Evolutionary conservation across 2,797 vertebrate species (phyloP).

Genomic region (Thunnus albacares): DNA sequence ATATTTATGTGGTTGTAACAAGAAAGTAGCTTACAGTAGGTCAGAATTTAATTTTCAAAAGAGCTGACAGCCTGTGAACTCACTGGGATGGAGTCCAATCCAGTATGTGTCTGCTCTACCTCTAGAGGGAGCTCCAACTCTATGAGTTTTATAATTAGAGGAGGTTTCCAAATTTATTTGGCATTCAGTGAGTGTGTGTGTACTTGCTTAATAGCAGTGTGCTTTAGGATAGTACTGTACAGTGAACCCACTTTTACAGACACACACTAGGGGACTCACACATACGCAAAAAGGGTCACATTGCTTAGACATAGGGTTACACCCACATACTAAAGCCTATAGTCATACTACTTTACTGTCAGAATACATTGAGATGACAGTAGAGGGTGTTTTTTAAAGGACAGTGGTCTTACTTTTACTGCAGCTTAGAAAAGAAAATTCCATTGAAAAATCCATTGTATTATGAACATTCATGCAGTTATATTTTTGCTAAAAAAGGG

Average conservation of each 20-base stretch:
- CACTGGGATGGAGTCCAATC: constrained; percentile 17
- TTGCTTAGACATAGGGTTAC: constrained; percentile 21
- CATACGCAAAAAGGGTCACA: constrained; percentile 23
- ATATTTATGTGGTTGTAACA: constrained; percentile 5
- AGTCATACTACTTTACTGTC: constrained; percentile 27
- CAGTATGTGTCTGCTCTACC: constrained; percentile 21
- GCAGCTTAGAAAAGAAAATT: constrained; percentile 1
- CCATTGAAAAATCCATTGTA: not conserved
- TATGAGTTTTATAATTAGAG: constrained; percentile 12
- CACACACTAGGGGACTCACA: constrained; percentile 1
- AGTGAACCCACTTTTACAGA: constrained; percentile 3
- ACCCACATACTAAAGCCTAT: constrained; percentile 16
- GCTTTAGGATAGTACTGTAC: constrained; percentile 34
- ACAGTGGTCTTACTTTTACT: constrained; percentile 1
- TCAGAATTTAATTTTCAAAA: constrained; percentile 35
- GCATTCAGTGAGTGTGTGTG: constrained; percentile 32
- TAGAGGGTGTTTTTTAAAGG: constrained; percentile 23
- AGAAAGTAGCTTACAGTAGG: constrained; percentile 14
- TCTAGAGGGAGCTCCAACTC: constrained; percentile 77
- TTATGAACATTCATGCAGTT: not conserved
- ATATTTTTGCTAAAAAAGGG: not conserved
- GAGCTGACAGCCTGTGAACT: constrained; percentile 14
- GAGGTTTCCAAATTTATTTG: constrained; percentile 28
- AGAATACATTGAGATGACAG: constrained; percentile 32
- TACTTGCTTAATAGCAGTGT: constrained; percentile 9